Percentiles rank a stretch among this genome's conserved stretches.
phyloP scores from a whole-genome alignment of 2,888 invertebrate genomes.

The Apamea monoglypha region DNA sequence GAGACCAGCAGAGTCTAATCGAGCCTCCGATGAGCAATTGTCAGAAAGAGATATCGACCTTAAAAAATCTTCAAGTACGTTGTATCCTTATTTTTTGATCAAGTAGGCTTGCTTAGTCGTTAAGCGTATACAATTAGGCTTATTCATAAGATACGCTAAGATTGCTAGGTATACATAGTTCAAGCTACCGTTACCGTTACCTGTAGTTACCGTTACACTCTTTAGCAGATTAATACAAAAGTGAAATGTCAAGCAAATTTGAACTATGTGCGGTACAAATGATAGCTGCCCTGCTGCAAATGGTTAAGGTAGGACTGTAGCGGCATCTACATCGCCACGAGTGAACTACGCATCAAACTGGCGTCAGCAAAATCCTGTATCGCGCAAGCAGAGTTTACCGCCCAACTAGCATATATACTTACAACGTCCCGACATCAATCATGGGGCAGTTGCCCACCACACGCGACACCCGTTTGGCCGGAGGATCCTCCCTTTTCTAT shows the following conservation, averaged over 20 bases:
- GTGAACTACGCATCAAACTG: neutral
- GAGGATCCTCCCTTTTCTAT: neutral
- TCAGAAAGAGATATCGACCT: slow-evolving; percentile 43
- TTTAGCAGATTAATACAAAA: neutral
- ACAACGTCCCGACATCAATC: neutral
- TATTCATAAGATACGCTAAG: neutral
- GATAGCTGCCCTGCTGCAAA: neutral
- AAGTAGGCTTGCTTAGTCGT: neutral
- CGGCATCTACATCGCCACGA: neutral
- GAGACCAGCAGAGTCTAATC: slow-evolving; percentile 34
- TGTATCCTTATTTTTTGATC: neutral
- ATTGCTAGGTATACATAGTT: neutral
- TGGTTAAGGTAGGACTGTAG: no score
- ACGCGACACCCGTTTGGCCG: neutral
- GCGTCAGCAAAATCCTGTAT: neutral
- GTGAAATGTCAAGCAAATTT: no score
- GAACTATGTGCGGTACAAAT: no score
- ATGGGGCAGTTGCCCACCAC: neutral
- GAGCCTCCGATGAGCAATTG: neutral
- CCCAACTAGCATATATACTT: neutral
- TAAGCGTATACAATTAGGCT: neutral
- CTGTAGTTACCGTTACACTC: neutral
- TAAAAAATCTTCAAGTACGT: slow-evolving; percentile 58
- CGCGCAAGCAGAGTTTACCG: neutral
- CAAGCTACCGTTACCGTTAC: no score